Conservation (phyloP, 2,797 vertebrate genomes). For the Scolopax rusticola region DNA sequence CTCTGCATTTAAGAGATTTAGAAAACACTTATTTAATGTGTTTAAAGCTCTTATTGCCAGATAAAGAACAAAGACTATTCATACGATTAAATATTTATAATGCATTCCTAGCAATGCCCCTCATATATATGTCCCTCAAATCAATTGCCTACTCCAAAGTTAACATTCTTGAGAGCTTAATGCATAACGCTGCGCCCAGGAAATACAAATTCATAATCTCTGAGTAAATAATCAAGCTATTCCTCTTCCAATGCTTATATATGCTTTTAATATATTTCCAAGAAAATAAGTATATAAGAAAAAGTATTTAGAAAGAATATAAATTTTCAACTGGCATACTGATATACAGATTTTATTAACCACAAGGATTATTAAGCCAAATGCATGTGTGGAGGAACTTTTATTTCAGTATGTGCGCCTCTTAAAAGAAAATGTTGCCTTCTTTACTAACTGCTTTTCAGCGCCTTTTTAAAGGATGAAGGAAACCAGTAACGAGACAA, state of each 20-base stretch:
- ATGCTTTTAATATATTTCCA: conserved; percentile 22
- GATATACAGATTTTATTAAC: conserved; percentile 3
- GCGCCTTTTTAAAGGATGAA: not conserved
- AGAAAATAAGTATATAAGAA: not conserved
- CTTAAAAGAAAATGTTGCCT: not conserved
- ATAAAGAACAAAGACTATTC: conserved; percentile 61
- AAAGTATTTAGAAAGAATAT: not conserved
- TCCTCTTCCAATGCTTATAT: conserved; percentile 20
- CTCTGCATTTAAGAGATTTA: conserved; percentile 47
- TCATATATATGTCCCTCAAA: conserved; percentile 31
- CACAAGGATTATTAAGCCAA: not conserved
- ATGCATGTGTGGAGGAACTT: not conserved
- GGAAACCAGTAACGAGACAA: not conserved
- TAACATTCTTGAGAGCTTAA: conserved; percentile 67
- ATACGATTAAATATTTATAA: conserved; percentile 61
- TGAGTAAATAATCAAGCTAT: conserved; percentile 57
- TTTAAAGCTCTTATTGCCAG: conserved; percentile 50
- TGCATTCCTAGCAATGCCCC: conserved; percentile 20
- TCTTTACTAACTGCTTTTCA: not conserved
- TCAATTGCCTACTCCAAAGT: conserved; percentile 65
- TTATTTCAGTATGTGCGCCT: not conserved
- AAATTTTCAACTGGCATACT: not conserved
- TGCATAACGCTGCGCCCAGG: conserved; percentile 17
- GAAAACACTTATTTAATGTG: conserved; percentile 73
- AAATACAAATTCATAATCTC: conserved; percentile 50